Evolutionary conservation across 2,797 vertebrate genomes (phyloP).

Genomic region (Lepidocolaptes lacrymiger): DNA sequence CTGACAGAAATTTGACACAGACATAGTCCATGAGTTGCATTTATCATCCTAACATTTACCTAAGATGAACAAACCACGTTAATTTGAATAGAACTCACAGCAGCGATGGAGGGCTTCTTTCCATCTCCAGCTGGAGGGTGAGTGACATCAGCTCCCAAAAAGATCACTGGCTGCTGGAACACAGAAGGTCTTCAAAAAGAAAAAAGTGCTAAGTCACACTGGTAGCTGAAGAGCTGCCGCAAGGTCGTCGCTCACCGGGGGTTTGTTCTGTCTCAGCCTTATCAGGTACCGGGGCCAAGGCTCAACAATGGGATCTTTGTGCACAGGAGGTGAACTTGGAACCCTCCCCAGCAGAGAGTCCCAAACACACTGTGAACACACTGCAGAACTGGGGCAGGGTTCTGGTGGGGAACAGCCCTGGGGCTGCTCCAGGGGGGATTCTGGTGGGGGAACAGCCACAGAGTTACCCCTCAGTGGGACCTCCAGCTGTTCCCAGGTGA

Average conservation of each 20-base stretch:
- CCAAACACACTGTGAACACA: not conserved
- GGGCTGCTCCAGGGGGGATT: not conserved
- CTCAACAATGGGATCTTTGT: conserved; percentile 2
- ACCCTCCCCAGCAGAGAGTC: not conserved
- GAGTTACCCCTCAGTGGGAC: fast-evolving
- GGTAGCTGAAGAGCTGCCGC: conserved; percentile 16
- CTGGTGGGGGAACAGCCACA: not conserved
- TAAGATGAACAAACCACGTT: not conserved
- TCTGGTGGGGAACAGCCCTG: not conserved
- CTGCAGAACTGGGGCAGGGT: not conserved
- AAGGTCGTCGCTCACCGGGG: not conserved
- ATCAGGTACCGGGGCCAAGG: not conserved
- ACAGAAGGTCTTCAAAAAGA: conserved; percentile 87
- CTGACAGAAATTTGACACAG: not conserved
- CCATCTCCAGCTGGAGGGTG: conserved; percentile 97
- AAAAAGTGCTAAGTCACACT: conserved; percentile 65
- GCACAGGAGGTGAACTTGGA: not conserved
- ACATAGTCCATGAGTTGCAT: not conserved
- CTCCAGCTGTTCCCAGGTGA: not conserved
- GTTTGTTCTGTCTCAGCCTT: not conserved
- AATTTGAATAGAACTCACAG: conserved; percentile 80
- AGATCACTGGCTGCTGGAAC: conserved; percentile 99
- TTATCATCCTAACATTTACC: not conserved
- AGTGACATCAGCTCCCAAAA: conserved; percentile 97
- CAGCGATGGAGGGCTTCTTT: conserved; percentile 98